These are phyloP conservation scores for Acrossocheilus fasciatus DNA, from an alignment of 2,797 vertebrate genomes.

Conservation along the genomic window DNA sequence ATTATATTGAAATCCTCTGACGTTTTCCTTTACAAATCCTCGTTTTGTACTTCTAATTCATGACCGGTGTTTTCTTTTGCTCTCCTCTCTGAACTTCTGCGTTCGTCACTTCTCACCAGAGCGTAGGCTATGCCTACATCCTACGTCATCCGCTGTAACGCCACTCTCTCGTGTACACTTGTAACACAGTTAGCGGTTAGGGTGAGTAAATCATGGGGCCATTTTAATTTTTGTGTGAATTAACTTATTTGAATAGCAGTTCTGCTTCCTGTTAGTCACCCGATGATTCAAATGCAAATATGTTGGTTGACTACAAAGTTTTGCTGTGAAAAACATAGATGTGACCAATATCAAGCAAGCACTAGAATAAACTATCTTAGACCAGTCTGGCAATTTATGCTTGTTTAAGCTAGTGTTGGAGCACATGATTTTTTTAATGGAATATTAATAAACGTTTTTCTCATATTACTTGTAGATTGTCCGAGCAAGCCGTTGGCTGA, in stretches of 20 bases:
- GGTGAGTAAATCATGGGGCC: not conserved
- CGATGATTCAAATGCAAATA: not conserved
- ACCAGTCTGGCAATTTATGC: not conserved
- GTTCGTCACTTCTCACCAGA: not conserved
- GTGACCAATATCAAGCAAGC: not conserved
- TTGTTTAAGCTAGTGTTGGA: not conserved
- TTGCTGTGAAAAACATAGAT: not conserved
- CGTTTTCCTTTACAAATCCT: not conserved
- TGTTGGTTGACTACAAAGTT: not conserved
- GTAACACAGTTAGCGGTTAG: not conserved
- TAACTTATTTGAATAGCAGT: not conserved
- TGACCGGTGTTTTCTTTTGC: not conserved
- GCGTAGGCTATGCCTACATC: not conserved
- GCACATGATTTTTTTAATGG: not conserved
- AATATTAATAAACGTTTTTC: not conserved
- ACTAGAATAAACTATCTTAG: not conserved
- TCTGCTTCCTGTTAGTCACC: too few relatives aligned
- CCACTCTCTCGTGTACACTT: not conserved
- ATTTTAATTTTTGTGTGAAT: not conserved
- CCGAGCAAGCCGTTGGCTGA: slow-evolving; percentile 80
- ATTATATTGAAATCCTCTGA: not conserved
- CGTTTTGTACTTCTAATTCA: not conserved
- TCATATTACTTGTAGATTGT: slow-evolving; percentile 71
- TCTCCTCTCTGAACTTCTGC: not conserved
- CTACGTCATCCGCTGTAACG: not conserved